phyloP scores from a whole-genome alignment of 2,888 invertebrate genomes.

The Petrophora chlorosata region DNA sequence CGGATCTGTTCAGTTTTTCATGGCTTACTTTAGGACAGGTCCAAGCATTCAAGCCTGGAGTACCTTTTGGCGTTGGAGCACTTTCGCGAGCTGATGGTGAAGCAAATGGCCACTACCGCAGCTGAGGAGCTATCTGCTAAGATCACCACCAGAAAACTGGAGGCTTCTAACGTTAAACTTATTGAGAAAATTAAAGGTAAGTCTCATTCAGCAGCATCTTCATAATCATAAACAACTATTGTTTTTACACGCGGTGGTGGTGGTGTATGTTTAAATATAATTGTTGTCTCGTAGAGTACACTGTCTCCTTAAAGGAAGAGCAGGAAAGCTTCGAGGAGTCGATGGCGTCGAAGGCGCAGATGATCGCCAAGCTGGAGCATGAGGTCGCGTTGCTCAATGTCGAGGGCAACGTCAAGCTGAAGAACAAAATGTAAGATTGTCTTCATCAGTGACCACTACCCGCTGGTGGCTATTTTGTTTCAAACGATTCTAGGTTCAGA shows the following conservation, averaged over 20 bases:
- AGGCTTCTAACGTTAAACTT: constrained; percentile 66
- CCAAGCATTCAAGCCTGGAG: constrained; percentile 44
- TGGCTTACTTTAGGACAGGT: constrained; percentile 49
- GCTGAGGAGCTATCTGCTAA: constrained; percentile 73
- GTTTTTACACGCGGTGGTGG: background rate
- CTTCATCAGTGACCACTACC: too few species aligned
- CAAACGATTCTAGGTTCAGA: too few species aligned
- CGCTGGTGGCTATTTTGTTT: too few species aligned
- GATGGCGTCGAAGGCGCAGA: constrained; percentile 53
- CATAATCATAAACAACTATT: too few species aligned
- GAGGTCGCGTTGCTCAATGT: constrained; percentile 44
- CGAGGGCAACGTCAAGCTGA: constrained; percentile 47
- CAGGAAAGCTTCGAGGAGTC: constrained; percentile 52
- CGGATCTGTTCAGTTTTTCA: too few species aligned
- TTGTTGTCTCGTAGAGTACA: constrained; percentile 43
- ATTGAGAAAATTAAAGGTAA: constrained; percentile 67
- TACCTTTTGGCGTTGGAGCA: constrained; percentile 63
- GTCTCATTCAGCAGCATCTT: too few species aligned
- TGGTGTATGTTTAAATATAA: background rate
- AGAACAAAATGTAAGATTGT: constrained; percentile 53
- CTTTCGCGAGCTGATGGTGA: constrained; percentile 65
- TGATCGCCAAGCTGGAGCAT: constrained; percentile 54
- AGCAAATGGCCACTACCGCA: constrained; percentile 72
- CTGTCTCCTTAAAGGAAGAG: constrained; percentile 53
- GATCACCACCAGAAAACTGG: constrained; percentile 67